phyloP scores from a whole-genome alignment of 2,113 vertebrate genomes.

The Bubo bubo region DNA sequence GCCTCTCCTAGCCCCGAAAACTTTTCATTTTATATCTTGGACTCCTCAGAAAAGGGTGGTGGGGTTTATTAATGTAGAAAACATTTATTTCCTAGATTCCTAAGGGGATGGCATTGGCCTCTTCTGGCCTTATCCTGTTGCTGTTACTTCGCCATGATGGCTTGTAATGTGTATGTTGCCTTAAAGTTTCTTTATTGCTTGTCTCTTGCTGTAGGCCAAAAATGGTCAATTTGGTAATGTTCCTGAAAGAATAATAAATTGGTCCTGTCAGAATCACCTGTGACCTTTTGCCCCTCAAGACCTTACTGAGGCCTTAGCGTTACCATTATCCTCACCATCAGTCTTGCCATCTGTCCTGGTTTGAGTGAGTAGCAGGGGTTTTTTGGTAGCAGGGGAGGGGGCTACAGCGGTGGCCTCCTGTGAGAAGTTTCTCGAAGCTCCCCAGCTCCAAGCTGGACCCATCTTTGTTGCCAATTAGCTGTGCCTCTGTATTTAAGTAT shows the following conservation, averaged over 20 bases:
- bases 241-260: not conserved
- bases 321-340: not conserved
- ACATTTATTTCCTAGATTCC: not conserved
- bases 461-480: too few relatives aligned
- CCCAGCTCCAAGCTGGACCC: too few relatives aligned
- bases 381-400: too few relatives aligned
- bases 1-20: not conserved
- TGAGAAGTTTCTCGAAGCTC: too few relatives aligned
- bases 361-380: too few relatives aligned
- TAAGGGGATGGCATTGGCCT: not conserved
- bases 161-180: not conserved
- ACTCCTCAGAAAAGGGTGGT: not conserved
- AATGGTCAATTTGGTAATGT: not conserved
- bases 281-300: not conserved
- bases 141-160: not conserved
- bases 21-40: not conserved
- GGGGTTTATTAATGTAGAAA: not conserved
- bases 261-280: not conserved
- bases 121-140: not conserved
- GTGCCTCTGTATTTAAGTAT: too few relatives aligned
- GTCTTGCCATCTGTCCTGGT: not conserved
- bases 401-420: too few relatives aligned
- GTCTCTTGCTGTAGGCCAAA: not conserved
- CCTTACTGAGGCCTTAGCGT: not conserved
- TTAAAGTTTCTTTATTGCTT: not conserved